Evolutionary conservation across 35 echinoderm and acorn worm genomes (phyloP).

Genomic region (Anneissia japonica): DNA sequence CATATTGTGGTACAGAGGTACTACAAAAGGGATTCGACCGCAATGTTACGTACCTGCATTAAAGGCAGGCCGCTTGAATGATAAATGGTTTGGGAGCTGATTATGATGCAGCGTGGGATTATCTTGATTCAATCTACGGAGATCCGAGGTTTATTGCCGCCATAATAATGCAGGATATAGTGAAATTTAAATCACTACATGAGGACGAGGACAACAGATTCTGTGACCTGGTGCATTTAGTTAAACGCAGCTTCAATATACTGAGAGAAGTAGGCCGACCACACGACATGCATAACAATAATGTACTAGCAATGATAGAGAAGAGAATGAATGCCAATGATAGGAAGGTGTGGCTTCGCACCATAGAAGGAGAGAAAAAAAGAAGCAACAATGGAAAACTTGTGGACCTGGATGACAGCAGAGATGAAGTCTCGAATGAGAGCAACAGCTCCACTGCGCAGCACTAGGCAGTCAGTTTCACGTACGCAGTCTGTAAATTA

Average conservation of each 20-base stretch:
- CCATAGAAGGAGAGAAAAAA: slow-evolving; percentile 27
- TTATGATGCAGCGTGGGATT: slow-evolving; percentile 60
- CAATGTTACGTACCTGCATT: slow-evolving; percentile 18
- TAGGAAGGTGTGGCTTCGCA: slow-evolving; percentile 38
- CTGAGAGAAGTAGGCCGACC: slow-evolving; percentile 39
- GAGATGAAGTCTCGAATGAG: slow-evolving; percentile 50
- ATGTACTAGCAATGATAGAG: neutral
- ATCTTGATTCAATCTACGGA: slow-evolving; percentile 49
- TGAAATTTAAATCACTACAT: slow-evolving; percentile 35
- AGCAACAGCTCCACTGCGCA: slow-evolving; percentile 36
- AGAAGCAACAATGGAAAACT: slow-evolving; percentile 1
- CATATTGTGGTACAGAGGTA: slow-evolving; percentile 24
- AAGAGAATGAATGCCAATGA: too few species aligned
- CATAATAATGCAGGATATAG: slow-evolving; percentile 44
- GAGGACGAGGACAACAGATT: slow-evolving; percentile 30
- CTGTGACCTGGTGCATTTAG: slow-evolving; percentile 47
- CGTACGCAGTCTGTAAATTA: too few species aligned
- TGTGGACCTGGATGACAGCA: slow-evolving; percentile 21
- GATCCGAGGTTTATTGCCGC: slow-evolving; percentile 56
- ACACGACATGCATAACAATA: too few species aligned
- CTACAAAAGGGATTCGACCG: slow-evolving; percentile 42
- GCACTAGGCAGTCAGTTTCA: too few species aligned
- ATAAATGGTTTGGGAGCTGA: slow-evolving; percentile 47
- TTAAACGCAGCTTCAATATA: slow-evolving; percentile 58
- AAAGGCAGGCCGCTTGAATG: slow-evolving; percentile 43